A percentile compares a stretch with the other conserved stretches of the same genome.
phyloP scores from a whole-genome alignment of 2,797 vertebrate genomes.

The Diceros bicornis region DNA sequence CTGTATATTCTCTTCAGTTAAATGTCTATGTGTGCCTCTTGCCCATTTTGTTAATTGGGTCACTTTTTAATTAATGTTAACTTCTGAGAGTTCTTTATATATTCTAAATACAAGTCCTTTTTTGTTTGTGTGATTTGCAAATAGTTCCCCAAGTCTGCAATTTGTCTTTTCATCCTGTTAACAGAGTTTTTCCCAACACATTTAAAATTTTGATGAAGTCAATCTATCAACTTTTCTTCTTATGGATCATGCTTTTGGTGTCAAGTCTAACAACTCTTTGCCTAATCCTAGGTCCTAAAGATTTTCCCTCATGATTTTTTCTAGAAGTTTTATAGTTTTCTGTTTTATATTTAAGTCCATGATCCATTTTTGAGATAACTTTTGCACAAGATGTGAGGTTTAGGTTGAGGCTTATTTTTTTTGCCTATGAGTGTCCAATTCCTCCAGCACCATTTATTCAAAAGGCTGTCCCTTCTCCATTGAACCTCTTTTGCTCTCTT shows the following conservation, averaged over 20 bases:
- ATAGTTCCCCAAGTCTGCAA: constrained; percentile 2
- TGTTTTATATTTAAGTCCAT: neutral
- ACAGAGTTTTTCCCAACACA: neutral
- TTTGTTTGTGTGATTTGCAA: neutral
- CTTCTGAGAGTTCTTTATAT: neutral
- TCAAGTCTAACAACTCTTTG: neutral
- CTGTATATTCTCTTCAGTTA: neutral
- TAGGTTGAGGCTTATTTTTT: neutral
- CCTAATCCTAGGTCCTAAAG: neutral
- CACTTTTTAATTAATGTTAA: neutral
- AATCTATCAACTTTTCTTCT: neutral
- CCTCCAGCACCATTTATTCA: neutral
- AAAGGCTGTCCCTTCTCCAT: neutral
- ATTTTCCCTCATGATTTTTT: neutral
- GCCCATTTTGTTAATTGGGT: neutral
- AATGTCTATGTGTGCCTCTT: neutral
- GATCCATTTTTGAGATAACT: neutral
- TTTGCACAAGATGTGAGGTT: neutral
- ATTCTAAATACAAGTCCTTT: neutral
- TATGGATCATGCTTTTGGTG: neutral
- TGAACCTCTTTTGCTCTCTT: neutral
- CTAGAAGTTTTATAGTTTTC: neutral
- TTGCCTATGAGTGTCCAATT: neutral
- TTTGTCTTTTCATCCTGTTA: neutral
- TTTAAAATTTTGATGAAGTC: neutral